These are phyloP conservation scores for Pristionchus maxplancki DNA, from an alignment of 2,888 invertebrate species.

Conservation along the genomic window DNA sequence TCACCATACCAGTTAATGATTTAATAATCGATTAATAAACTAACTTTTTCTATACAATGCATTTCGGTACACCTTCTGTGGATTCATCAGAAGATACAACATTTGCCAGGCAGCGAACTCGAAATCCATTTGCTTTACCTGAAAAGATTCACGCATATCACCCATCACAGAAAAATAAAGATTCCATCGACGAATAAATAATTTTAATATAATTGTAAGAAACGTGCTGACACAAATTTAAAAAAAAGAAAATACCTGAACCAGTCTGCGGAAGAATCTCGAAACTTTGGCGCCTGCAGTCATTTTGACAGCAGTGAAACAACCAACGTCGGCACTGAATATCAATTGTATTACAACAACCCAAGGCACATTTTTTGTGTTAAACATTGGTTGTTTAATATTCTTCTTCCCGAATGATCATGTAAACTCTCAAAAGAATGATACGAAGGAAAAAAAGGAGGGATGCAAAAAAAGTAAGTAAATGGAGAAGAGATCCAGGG, in stretches of 20 bases:
- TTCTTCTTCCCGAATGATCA: too few species aligned
- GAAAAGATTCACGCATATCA: background rate
- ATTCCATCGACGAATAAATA: background rate
- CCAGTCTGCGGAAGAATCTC: conserved; percentile 72
- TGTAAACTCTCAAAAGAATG: background rate
- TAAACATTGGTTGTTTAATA: too few species aligned
- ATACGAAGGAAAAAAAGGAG: background rate
- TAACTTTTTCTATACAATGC: conserved; percentile 97
- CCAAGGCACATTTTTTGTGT: too few species aligned
- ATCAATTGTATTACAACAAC: background rate
- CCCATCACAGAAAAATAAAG: background rate
- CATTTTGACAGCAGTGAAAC: conserved; percentile 75
- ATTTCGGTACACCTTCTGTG: conserved; percentile 95
- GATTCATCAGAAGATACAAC: conserved; percentile 92
- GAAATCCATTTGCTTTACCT: conserved; percentile 96
- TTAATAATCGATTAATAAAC: conserved; percentile 77
- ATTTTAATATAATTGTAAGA: background rate
- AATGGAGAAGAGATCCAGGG: background rate
- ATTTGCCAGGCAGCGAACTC: conserved; percentile 99
- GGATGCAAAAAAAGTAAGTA: background rate
- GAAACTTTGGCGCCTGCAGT: conserved; percentile 73
- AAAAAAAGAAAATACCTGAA: conserved; percentile 57
- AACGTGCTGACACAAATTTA: background rate
- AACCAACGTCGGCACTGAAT: conserved; percentile 59
- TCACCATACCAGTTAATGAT: too few species aligned